Evolutionary conservation across 2,113 vertebrate genomes (phyloP).

Genomic region (Oncorhynchus tshawytscha): DNA sequence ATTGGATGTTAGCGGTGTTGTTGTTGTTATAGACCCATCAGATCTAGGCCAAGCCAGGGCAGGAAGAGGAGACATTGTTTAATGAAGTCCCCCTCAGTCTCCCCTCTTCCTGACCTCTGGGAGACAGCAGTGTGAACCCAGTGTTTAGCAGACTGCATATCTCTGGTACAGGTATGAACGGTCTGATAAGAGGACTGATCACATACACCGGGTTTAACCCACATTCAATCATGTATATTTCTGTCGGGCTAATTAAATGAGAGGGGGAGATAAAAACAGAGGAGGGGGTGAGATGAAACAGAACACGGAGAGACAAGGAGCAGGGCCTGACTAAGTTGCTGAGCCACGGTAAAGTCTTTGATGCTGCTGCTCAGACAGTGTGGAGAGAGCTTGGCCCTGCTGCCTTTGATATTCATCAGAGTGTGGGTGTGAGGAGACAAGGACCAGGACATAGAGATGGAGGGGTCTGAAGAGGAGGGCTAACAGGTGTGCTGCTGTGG

Average conservation of each 20-base stretch:
- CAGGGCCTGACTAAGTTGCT: conserved; percentile 10
- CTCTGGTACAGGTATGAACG: background rate
- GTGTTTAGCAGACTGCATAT: background rate
- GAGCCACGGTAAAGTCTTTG: conserved; percentile 56
- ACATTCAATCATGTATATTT: conserved; percentile 59
- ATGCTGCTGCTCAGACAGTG: conserved; percentile 52
- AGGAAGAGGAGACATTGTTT: background rate
- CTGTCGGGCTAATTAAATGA: conserved; percentile 48
- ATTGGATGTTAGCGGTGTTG: background rate
- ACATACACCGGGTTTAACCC: conserved; percentile 7
- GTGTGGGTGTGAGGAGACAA: conserved; percentile 40
- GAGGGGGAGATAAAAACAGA: background rate
- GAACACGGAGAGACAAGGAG: background rate
- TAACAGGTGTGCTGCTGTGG: background rate
- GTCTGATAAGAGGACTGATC: background rate
- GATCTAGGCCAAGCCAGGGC: background rate
- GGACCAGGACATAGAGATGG: conserved; percentile 12
- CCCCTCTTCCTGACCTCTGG: background rate
- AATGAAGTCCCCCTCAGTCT: background rate
- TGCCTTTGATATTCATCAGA: conserved; percentile 77
- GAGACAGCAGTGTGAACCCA: background rate
- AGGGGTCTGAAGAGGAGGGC: background rate
- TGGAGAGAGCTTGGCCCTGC: conserved; percentile 37
- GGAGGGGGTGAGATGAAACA: conserved; percentile 17
- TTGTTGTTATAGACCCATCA: background rate